Evolutionary conservation across 92 coral and sea anemone species (phyloP).

Genomic region (Palythoa grandiflora): DNA sequence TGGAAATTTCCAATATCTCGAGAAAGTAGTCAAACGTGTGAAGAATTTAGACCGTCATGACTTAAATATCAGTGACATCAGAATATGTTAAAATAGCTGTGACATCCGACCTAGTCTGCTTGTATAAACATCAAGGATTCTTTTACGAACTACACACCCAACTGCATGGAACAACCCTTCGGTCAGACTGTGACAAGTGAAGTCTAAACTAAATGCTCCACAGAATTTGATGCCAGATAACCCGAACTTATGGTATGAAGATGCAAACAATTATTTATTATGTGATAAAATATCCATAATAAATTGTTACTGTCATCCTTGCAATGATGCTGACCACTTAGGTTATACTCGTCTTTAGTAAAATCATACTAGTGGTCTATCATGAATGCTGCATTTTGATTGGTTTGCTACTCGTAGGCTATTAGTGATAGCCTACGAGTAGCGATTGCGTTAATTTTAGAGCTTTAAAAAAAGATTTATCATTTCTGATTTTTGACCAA

Average conservation of each 20-base stretch:
- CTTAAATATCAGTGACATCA: conserved; percentile 40
- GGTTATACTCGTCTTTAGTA: conserved; percentile 3
- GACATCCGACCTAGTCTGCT: conserved; percentile 36
- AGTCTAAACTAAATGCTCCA: conserved; percentile 28
- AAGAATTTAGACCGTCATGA: conserved; percentile 34
- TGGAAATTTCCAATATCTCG: conserved; percentile 50
- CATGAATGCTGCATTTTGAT: conserved; percentile 28
- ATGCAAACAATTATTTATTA: conserved; percentile 18
- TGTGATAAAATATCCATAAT: conserved; percentile 18
- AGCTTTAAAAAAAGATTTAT: no score
- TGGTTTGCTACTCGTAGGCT: conserved; percentile 22
- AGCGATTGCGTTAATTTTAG: no score
- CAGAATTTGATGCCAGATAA: conserved; percentile 26
- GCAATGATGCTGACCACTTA: conserved; percentile 13
- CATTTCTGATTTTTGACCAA: no score
- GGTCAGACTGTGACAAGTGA: conserved; percentile 22
- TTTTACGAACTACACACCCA: conserved; percentile 31
- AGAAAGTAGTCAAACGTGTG: conserved; percentile 32
- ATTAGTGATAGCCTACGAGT: not conserved
- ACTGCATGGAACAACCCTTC: conserved; percentile 33
- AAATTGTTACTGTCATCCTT: conserved; percentile 16
- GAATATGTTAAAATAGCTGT: conserved; percentile 38
- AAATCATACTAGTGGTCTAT: conserved; percentile 7
- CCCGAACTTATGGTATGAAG: conserved; percentile 30
- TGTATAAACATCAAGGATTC: conserved; percentile 35